These are phyloP conservation scores for Mixornis gularis DNA, from an alignment of 2,113 vertebrate genomes.

Conservation along the genomic window DNA sequence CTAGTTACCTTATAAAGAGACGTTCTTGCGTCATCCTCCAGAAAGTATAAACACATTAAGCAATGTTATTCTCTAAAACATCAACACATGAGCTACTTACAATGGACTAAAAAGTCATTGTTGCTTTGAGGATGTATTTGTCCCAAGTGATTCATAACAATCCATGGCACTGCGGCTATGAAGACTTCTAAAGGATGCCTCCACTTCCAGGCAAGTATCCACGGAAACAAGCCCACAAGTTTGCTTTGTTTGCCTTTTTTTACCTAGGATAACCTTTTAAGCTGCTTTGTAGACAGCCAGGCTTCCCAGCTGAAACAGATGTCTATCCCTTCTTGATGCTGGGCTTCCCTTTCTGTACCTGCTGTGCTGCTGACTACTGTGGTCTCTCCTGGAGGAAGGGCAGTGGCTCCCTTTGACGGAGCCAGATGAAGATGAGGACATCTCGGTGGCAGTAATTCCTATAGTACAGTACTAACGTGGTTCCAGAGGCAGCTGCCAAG, in stretches of 20 bases:
- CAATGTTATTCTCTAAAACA: constrained; percentile 63
- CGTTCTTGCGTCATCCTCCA: constrained; percentile 8
- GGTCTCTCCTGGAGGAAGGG: neutral
- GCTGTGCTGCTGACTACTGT: neutral
- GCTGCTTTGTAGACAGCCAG: constrained; percentile 13
- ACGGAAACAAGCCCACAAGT: constrained; percentile 58
- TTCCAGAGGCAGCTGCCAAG: constrained; percentile 25
- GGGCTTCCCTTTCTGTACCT: neutral
- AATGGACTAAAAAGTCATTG: constrained; percentile 63
- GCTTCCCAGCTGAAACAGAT: constrained; percentile 1
- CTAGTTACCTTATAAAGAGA: constrained; percentile 36
- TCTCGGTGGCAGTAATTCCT: neutral
- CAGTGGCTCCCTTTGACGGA: rapidly evolving
- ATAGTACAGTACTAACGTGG: neutral
- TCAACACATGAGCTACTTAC: constrained; percentile 64
- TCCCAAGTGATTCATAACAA: constrained; percentile 65
- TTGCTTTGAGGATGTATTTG: constrained; percentile 65
- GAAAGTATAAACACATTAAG: constrained; percentile 58
- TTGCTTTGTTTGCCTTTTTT: constrained; percentile 55
- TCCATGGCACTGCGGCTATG: constrained; percentile 45
- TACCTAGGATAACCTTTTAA: constrained; percentile 65
- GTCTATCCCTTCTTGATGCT: neutral
- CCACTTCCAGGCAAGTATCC: constrained; percentile 62
- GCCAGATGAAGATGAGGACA: neutral
- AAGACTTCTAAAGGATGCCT: constrained; percentile 61